Evolutionary conservation across 2,113 vertebrate genomes (phyloP), one percentile per base, ranked within the genome.

Genomic region (Podiceps cristatus): DNA sequence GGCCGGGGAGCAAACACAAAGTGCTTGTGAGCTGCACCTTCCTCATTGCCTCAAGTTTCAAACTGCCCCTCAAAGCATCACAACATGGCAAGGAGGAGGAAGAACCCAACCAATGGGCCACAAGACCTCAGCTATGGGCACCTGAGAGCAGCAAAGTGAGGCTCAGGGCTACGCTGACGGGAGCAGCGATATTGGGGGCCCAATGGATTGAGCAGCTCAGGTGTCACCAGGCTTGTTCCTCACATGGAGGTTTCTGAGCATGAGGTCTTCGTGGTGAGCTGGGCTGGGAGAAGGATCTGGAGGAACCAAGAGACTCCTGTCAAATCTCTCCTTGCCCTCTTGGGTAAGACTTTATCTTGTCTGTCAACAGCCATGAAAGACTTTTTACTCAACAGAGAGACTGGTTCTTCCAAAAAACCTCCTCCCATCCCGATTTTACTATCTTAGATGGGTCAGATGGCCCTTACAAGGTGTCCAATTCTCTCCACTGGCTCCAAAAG

Each of bases 181-280:
- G 44, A 84, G 13, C 42, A 64, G 55, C 0, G 2, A 10, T 5
- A 1, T 6, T 18, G 44, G 66, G 5, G 18, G 68, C 13, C 45
- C 50, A 17, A 27, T 3, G 24, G 40, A 7, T 16, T 56, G 66
- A 66, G 60, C 19, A 49, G 9, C 11, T 50, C 2, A 0, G 11
- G 37, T 44, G 25, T 81, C 27, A 27, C 11, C 19, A 55, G n/a
- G 22, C 13, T 68, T 27, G 7, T 29, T 67, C n/a, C 8, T 15
- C 24, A 6, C 1, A 2, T 13, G n/a, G 80, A 37, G 14, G 8
- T 64, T 45, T 75, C 72, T 44, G 12, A 6, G 24, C 37, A 5
- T 1, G 13, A 35, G 18, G 18, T 15, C 4, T 62, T 24, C 27
- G 28, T 1, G 17, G 3, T 28, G 56, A n/a, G 6, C 18, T n/a